Conservation (phyloP, 2,797 vertebrate species). For the Rhinophrynus dorsalis region DNA sequence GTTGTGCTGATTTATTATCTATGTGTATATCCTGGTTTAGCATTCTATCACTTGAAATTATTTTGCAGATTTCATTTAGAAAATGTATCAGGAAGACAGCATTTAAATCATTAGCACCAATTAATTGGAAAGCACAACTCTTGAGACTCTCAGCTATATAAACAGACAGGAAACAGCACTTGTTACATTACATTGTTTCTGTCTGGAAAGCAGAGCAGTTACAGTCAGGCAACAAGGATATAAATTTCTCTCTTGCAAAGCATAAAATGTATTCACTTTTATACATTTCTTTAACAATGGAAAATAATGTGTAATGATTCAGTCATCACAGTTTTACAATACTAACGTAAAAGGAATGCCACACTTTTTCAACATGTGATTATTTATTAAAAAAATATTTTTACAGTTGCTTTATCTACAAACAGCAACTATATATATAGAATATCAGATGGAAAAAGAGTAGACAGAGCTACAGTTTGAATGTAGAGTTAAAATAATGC, state of each 20-base stretch:
- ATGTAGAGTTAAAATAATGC: too few species aligned
- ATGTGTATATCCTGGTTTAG: not conserved
- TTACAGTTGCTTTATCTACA: not conserved
- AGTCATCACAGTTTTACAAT: not conserved
- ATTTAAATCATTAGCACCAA: constrained; percentile 45
- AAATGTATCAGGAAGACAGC: constrained; percentile 34
- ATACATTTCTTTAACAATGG: constrained; percentile 17
- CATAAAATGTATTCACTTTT: constrained; percentile 25
- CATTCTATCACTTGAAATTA: constrained; percentile 39
- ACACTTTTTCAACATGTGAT: not conserved
- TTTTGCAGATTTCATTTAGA: constrained; percentile 43
- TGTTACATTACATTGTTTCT: not conserved
- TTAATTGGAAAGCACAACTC: constrained; percentile 32
- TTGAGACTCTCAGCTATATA: not conserved
- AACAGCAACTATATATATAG: too few species aligned
- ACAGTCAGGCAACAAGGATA: not conserved
- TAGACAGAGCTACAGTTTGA: too few species aligned
- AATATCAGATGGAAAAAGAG: too few species aligned
- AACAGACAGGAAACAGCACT: not conserved
- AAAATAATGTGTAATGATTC: not conserved
- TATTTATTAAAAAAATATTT: not conserved
- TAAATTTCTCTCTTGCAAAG: not conserved
- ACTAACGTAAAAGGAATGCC: not conserved
- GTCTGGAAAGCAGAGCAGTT: not conserved
- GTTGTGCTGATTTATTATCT: constrained; percentile 36